phyloP scores from a whole-genome alignment of 1,140 invertebrate genomes.

The Argopecten irradians region DNA sequence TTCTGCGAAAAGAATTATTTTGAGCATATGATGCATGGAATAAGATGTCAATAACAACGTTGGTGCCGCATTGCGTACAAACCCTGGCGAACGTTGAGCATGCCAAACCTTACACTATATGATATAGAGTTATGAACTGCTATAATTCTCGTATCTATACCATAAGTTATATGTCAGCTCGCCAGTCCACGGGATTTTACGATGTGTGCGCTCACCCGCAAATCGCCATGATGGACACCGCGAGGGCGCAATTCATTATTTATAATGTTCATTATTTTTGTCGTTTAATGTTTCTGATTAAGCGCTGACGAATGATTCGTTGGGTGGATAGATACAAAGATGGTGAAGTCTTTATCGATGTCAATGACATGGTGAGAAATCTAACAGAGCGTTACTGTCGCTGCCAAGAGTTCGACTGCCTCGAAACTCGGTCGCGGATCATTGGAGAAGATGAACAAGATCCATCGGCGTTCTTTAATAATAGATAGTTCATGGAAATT shows the following conservation, averaged over 20 bases:
- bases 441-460: background rate
- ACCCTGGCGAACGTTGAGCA: background rate
- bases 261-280: background rate
- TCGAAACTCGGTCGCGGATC: background rate
- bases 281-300: background rate
- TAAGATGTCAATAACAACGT: too few relatives aligned
- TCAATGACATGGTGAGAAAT: background rate
- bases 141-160: background rate
- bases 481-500: background rate
- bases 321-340: background rate
- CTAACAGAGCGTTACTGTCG: background rate
- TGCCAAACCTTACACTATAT: background rate
- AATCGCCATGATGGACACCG: background rate
- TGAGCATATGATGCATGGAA: too few relatives aligned
- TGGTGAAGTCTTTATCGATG: background rate
- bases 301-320: background rate
- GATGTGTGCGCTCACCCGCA: background rate
- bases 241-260: background rate
- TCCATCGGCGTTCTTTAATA: background rate
- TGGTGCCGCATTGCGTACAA: constrained; percentile 6
- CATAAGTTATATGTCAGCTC: too few relatives aligned
- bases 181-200: background rate
- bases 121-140: background rate
- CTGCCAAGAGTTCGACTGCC: background rate
- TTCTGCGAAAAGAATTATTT: too few relatives aligned